A percentile compares a stretch with the other conserved stretches of the same genome.
Evolutionary conservation across 2,888 invertebrate genomes (phyloP).

Genomic region (Anagyrus pseudococci): DNA sequence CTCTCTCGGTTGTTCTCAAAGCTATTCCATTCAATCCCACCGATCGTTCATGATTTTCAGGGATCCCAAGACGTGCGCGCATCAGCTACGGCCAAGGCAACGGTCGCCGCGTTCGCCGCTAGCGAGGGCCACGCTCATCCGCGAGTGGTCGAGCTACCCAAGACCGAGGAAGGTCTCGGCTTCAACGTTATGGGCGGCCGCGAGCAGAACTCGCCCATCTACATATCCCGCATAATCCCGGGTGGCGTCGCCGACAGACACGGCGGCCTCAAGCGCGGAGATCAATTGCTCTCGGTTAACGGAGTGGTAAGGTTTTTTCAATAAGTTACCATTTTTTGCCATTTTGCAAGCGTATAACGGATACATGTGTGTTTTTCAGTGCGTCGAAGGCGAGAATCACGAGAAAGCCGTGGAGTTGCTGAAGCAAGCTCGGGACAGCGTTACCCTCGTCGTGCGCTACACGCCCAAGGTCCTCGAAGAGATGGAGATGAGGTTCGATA

Average conservation of each 20-base stretch:
- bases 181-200: slow-evolving; percentile 99
- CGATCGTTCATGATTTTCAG: slow-evolving; percentile 56
- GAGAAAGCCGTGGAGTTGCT: slow-evolving; percentile 98
- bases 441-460: slow-evolving; percentile 95
- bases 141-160: slow-evolving; percentile 95
- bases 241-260: slow-evolving; percentile 98
- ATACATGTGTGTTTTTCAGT: slow-evolving; percentile 64
- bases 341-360: background rate
- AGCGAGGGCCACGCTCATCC: slow-evolving; percentile 99
- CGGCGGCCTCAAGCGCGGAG: slow-evolving; percentile 95
- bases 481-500: slow-evolving; percentile 99
- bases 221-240: slow-evolving; percentile 98
- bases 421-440: slow-evolving; percentile 95
- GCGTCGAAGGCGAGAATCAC: slow-evolving; percentile 98
- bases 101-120: slow-evolving; percentile 89
- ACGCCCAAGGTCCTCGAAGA: slow-evolving; percentile 98
- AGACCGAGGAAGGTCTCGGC: slow-evolving; percentile 98
- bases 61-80: slow-evolving; percentile 95
- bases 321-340: background rate
- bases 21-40: too few species aligned
- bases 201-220: slow-evolving; percentile 99
- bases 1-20: too few species aligned
- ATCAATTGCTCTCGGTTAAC: slow-evolving; percentile 97
- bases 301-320: slow-evolving; percentile 92
- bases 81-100: slow-evolving; percentile 97